phyloP scores from a whole-genome alignment of 2,113 vertebrate species.

The Leucosticte australis region DNA sequence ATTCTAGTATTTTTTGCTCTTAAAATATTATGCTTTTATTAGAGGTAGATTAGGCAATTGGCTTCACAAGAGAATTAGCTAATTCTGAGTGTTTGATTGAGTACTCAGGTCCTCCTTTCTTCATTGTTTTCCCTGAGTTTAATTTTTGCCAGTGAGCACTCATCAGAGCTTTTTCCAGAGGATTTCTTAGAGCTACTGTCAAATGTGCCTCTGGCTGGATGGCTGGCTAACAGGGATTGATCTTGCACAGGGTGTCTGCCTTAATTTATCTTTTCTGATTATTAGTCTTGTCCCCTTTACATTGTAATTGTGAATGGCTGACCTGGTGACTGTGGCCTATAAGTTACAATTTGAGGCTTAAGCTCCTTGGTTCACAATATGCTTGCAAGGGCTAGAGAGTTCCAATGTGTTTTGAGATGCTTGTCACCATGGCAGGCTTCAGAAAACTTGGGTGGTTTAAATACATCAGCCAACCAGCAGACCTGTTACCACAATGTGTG shows the following conservation, averaged over 20 bases:
- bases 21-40: background rate
- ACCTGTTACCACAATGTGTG: background rate
- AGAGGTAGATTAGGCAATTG: background rate
- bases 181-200: background rate
- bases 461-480: background rate
- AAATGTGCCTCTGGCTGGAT: background rate
- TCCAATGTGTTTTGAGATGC: background rate
- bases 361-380: background rate
- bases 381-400: background rate
- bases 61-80: background rate
- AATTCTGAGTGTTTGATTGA: background rate
- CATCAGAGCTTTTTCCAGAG: background rate
- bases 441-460: background rate
- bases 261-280: slow-evolving; percentile 2
- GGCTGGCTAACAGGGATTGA: background rate
- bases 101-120: background rate
- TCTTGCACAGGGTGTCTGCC: background rate
- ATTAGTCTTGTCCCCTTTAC: background rate
- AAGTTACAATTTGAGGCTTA: background rate
- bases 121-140: background rate
- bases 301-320: background rate
- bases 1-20: background rate
- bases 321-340: background rate
- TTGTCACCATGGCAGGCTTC: background rate
- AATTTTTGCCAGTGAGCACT: background rate